Base-by-base conservation (phyloP, 2,888 invertebrate species). In the Slavum lentiscoides region DNA sequence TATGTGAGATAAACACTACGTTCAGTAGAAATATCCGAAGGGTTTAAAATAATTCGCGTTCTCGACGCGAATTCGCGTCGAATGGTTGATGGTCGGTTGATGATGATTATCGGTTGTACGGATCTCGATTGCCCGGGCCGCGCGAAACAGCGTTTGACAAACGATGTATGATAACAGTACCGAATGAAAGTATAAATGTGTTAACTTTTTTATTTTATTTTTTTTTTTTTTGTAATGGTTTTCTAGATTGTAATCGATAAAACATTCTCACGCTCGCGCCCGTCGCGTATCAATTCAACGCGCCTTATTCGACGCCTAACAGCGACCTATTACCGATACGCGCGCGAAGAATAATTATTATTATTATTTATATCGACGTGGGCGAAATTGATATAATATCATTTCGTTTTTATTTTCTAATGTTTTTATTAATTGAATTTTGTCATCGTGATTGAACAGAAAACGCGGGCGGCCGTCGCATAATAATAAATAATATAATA, bases 371-470 rank as follows among this genome's bases (percentile, higher is more conserved):
- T 17, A 75, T 15, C 11, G 21, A 68, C 75, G 75, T 75, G 67
- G 76, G 76, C 76, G 67, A 68, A 76, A 68, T 61, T 59, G 59
- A 76, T 76, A 75, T 64, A 61, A 53, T 2, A 30, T 4, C 30
- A 4, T 30, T 30, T 30, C 2, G 30, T 30, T 30, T 30, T 30
- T 30, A 30, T 30, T 30, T 30, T 4, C 30, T 1, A 30, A 30
- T 30, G 74, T 62, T 66, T 67, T 62, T 55, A 37, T 55, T 77
- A 77, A 77, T 77, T 77, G 77, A 70, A 77, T 77, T 77, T 77
- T 77, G 69, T 77, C 77, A 70, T 77, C 77, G 37, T 77, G 77
- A 77, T 77, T 53, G 61, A 70, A 77, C 62, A 69, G 37, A 77
- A 70, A 76, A 70, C 73, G 53, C 30, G 21, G 30, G 1, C 66